Evolutionary conservation across 2,797 vertebrate species (phyloP).

Genomic region (Rhincodon typus): DNA sequence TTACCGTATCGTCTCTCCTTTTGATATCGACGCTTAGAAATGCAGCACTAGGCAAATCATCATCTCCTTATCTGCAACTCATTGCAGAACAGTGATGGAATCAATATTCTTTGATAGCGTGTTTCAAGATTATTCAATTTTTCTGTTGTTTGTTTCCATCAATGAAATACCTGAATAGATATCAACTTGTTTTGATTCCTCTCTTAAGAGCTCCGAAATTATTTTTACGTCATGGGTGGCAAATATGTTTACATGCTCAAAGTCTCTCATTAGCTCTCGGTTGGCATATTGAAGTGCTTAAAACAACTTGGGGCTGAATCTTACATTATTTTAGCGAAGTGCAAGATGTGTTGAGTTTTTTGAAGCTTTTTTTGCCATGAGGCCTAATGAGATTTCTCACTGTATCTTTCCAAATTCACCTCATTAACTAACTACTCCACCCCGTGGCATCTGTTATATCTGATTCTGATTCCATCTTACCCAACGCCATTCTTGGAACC

Average conservation of each 20-base stretch:
- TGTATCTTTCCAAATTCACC: too few species aligned
- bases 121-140: constrained; percentile 1
- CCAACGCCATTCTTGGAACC: too few species aligned
- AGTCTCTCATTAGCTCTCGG: neutral
- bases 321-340: too few species aligned
- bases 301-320: neutral
- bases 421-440: too few species aligned
- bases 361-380: too few species aligned
- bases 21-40: neutral
- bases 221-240: neutral
- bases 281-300: neutral
- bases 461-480: too few species aligned
- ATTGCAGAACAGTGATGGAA: neutral
- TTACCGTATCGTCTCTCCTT: neutral
- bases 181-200: neutral
- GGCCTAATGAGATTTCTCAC: too few species aligned
- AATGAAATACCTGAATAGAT: neutral
- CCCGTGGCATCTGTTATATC: too few species aligned
- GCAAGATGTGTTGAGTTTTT: too few species aligned
- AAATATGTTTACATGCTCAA: neutral
- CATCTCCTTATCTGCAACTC: neutral
- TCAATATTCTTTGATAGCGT: neutral
- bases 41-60: neutral
- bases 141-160: neutral
- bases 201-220: neutral